A percentile compares a stretch with the other conserved stretches of the same genome.
Evolutionary conservation across 2,113 vertebrate genomes (phyloP).

Genomic region (Scalopus aquaticus): DNA sequence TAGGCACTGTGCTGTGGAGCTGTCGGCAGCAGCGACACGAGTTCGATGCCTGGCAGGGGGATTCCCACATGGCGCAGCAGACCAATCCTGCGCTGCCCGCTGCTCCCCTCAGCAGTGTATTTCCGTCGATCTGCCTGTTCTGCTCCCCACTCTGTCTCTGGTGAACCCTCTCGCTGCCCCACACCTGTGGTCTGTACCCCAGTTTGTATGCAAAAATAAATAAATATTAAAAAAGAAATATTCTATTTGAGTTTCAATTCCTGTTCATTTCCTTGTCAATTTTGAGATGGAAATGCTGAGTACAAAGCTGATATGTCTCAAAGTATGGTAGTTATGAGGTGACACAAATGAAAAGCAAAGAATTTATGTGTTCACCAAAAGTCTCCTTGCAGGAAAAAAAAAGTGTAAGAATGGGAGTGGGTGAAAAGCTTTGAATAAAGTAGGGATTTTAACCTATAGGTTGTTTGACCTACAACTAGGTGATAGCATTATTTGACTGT

Average conservation of each 20-base stretch:
- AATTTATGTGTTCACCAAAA: background rate
- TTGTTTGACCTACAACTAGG: background rate
- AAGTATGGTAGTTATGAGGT: background rate
- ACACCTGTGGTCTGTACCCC: too few species aligned
- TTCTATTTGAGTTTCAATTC: constrained; percentile 17
- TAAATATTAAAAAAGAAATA: background rate
- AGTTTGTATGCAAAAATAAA: too few species aligned
- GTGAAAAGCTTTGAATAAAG: background rate
- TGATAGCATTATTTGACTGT: accelerated
- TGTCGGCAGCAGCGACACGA: too few species aligned
- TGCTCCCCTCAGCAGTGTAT: too few species aligned
- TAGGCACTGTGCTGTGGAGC: too few species aligned
- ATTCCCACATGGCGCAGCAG: too few species aligned
- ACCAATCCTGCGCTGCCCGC: too few species aligned
- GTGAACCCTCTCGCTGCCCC: too few species aligned
- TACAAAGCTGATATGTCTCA: background rate
- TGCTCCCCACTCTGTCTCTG: too few species aligned
- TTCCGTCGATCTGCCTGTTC: too few species aligned
- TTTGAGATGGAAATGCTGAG: background rate
- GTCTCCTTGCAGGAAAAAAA: background rate
- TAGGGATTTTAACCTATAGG: background rate
- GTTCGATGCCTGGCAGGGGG: too few species aligned
- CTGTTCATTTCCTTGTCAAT: background rate
- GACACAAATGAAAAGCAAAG: background rate
- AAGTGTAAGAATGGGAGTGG: background rate